Conservation (phyloP, 2,113 vertebrate species). For the Engystomops pustulosus region DNA sequence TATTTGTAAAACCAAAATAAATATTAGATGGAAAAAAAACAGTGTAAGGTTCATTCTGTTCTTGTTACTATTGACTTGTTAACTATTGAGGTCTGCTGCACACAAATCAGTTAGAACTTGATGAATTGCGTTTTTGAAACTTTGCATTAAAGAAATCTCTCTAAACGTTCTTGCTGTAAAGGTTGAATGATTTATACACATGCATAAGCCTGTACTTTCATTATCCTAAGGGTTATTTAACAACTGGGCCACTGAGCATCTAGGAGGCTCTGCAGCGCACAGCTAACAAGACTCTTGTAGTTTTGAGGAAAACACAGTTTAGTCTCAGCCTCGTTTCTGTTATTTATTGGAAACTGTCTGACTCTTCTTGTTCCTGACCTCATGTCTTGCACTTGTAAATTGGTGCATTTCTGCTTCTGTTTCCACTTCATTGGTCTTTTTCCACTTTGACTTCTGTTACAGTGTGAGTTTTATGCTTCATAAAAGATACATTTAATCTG, state of each 20-base stretch:
- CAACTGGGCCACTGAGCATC: conserved; percentile 42
- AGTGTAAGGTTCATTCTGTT: not conserved
- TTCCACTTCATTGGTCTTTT: not conserved
- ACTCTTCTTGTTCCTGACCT: not conserved
- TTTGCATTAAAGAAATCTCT: conserved; percentile 3
- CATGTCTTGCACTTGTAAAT: conserved; percentile 9
- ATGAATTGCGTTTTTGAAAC: not conserved
- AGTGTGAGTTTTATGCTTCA: not conserved
- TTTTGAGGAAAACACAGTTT: not conserved
- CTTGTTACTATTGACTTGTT: not conserved
- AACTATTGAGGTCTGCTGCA: not conserved
- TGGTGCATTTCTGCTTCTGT: not conserved
- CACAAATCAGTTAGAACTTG: not conserved
- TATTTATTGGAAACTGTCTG: not conserved
- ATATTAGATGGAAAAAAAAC: no score
- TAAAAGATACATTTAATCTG: not conserved
- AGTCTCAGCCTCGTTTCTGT: not conserved
- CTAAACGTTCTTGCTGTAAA: conserved; percentile 9
- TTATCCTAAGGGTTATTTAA: conserved; percentile 46
- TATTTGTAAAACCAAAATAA: no score
- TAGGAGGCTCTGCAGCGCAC: conserved; percentile 12
- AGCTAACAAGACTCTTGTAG: not conserved
- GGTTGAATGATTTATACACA: conserved; percentile 38
- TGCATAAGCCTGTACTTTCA: conserved; percentile 33
- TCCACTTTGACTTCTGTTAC: not conserved